Conservation (phyloP, 2,888 invertebrate species). For the Meliscaeva auricollis region DNA sequence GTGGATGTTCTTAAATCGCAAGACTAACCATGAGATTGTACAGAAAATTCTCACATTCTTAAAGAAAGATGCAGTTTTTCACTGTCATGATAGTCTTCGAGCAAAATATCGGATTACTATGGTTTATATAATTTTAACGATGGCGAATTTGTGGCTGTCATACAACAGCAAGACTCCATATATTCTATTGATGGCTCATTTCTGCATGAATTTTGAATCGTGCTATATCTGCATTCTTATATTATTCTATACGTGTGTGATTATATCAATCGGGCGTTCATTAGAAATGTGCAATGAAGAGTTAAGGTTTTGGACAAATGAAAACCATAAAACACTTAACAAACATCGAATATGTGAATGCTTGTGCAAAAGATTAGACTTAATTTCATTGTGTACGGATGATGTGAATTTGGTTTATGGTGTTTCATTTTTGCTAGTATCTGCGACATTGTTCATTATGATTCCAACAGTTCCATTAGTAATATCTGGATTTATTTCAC, state of each 20-base stretch:
- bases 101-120: background rate
- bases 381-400: constrained; percentile 1
- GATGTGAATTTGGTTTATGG: constrained; percentile 7
- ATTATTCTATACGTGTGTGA: background rate
- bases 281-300: constrained; percentile 2
- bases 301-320: background rate
- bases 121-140: background rate
- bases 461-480: background rate
- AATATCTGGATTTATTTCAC: background rate
- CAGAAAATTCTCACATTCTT: background rate
- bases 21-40: background rate
- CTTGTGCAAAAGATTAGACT: background rate
- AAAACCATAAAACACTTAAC: background rate
- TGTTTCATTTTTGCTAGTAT: background rate
- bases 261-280: background rate
- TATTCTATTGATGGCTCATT: background rate
- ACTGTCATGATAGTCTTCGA: background rate
- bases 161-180: background rate
- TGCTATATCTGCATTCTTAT: background rate
- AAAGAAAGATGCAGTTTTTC: background rate
- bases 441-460: background rate
- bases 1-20: constrained; percentile 12
- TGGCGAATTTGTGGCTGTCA: background rate
- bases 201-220: background rate
- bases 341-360: background rate